phyloP scores from a whole-genome alignment of 2,888 invertebrate genomes.

The Metalampra italica region DNA sequence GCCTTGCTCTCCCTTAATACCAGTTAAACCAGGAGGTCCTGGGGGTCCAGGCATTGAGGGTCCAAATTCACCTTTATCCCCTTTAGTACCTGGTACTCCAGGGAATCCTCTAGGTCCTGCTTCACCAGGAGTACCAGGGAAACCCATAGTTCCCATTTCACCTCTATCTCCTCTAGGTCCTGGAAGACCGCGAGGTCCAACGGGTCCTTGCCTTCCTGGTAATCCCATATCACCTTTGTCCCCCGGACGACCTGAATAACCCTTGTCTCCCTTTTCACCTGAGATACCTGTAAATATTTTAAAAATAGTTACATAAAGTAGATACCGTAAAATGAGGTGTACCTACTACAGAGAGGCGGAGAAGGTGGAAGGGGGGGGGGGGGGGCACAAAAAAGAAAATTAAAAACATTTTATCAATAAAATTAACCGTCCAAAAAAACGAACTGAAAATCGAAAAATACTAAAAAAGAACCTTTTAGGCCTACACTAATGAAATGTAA shows the following conservation, averaged over 20 bases:
- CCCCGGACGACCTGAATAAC: constrained; percentile 54
- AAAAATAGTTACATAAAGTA: not conserved
- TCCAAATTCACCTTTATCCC: constrained; percentile 85
- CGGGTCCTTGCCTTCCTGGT: constrained; percentile 74
- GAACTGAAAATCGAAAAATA: too few species aligned
- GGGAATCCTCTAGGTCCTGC: constrained; percentile 80
- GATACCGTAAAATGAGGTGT: too few species aligned
- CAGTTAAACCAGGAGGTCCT: constrained; percentile 82
- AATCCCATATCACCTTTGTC: constrained; percentile 63
- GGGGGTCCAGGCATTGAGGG: constrained; percentile 82
- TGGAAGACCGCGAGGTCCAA: constrained; percentile 85
- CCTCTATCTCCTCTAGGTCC: constrained; percentile 92
- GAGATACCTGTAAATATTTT: constrained; percentile 59
- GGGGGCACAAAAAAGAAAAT: too few species aligned
- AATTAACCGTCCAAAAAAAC: too few species aligned
- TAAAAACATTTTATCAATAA: too few species aligned
- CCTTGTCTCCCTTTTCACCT: constrained; percentile 80
- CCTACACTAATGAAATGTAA: too few species aligned
- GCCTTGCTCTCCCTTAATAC: constrained; percentile 85
- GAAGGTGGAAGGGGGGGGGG: too few species aligned
- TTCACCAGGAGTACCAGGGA: constrained; percentile 84
- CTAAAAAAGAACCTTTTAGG: too few species aligned
- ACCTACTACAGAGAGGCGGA: too few species aligned
- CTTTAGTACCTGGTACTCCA: constrained; percentile 78
- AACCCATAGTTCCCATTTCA: constrained; percentile 85